Base-by-base conservation (phyloP, 2,113 vertebrate species). In the Plecotus auritus region DNA sequence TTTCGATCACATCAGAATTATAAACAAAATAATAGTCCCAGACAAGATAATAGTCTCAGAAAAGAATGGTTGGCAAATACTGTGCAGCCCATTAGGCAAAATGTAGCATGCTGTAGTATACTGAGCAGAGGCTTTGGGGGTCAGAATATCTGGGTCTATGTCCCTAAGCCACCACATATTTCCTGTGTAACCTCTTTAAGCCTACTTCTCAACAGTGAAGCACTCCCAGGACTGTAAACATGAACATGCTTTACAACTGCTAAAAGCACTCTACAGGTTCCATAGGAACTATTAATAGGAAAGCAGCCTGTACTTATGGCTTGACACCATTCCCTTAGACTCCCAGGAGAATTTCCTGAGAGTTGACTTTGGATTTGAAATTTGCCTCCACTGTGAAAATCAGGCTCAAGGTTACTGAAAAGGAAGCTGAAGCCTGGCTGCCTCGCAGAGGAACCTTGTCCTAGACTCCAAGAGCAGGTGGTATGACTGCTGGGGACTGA, bases 351-450 rank as follows among this genome's bases (percentile, higher is more conserved):
- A 72, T 70, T 56, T 89, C 87, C 76, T 32, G n/a, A 84, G 42
- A 66, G 3, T 88, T 61, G 37, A 54, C 70, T 35, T 32, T 40
- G 40, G 61, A 85, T 32, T 9, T 73, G 64, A 56, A 51, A 90
- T 92, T 90, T 66, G 37, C 51, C 37, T 94, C 28, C 16, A 86
- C 45, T 90, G 49, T 90, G 77, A 95, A 81, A 92, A 45, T 74
- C 70, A 89, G 22, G 51, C 49, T 32, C 45, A 9, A 76, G 28
- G 61, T 32, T 23, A 61, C 35, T 47, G 32, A n/a, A 40, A 87
- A 76, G 35, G 17, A 69, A 90, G 26, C 28, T 35, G 12, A 49
- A 61, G 14, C 9, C 37, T 30, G 10, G 30, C 35, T 7, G 1
- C 47, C 0, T 47, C 73, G 22, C 56, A 82, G n/a, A 10, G 30